These are phyloP conservation scores for Pseudois nayaur DNA, from an alignment of 2,113 vertebrate genomes.

Conservation along the genomic window DNA sequence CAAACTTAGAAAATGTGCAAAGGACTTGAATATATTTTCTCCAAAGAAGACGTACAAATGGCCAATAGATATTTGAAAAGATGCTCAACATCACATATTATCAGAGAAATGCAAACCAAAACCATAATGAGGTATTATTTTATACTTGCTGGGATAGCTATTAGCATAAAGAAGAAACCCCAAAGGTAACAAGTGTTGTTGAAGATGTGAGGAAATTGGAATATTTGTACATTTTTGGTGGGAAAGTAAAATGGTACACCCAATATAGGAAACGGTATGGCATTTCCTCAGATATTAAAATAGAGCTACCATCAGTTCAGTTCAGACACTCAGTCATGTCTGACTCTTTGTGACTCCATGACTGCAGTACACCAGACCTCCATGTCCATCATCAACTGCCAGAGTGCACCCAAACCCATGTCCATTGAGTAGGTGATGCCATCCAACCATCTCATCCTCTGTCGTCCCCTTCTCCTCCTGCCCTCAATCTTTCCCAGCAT, in stretches of 20 bases:
- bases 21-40: background rate
- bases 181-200: background rate
- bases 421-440: background rate
- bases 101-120: background rate
- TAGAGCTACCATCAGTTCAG: background rate
- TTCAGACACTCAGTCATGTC: fast-evolving
- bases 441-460: background rate
- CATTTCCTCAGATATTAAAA: background rate
- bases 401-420: background rate
- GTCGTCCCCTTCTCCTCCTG: background rate
- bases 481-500: background rate
- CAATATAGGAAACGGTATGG: background rate
- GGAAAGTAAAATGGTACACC: background rate
- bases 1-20: background rate
- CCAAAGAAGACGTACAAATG: background rate
- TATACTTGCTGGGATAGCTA: background rate
- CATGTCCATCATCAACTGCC: background rate
- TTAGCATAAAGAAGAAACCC: background rate
- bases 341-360: background rate
- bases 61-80: background rate
- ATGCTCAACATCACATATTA: background rate
- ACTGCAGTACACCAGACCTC: background rate
- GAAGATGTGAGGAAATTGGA: background rate
- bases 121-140: background rate
- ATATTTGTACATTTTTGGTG: background rate